phyloP scores from a whole-genome alignment of 2,888 invertebrate genomes.

The Caenorhabditis uteleia region DNA sequence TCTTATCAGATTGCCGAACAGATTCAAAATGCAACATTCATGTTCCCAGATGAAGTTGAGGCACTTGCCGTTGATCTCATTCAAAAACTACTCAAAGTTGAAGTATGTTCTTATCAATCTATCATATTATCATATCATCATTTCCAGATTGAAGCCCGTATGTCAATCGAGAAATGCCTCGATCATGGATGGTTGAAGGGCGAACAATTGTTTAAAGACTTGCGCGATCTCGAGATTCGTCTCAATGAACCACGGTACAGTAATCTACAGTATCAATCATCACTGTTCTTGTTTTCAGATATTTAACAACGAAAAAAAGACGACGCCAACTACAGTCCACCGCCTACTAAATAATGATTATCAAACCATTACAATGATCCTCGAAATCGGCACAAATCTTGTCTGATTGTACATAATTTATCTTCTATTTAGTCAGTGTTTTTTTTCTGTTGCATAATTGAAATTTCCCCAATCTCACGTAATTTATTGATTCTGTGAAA shows the following conservation, averaged over 20 bases:
- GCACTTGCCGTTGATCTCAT: conserved; percentile 93
- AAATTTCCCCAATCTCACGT: too few species aligned
- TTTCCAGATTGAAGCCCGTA: conserved; percentile 65
- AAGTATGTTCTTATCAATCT: conserved; percentile 60
- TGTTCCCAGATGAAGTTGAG: conserved; percentile 97
- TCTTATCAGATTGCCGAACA: conserved; percentile 94
- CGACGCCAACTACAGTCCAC: conserved; percentile 46
- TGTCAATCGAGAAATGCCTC: conserved; percentile 66
- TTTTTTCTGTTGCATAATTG: background rate
- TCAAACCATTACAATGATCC: too few species aligned
- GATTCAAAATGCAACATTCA: conserved; percentile 98
- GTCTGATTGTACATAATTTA: background rate
- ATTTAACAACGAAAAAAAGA: conserved; percentile 48
- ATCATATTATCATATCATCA: background rate
- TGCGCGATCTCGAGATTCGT: conserved; percentile 60
- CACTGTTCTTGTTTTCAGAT: conserved; percentile 46
- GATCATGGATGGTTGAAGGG: conserved; percentile 66
- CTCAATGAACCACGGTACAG: conserved; percentile 41
- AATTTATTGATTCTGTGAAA: too few species aligned
- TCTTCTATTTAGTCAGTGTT: background rate
- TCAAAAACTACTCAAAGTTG: conserved; percentile 90
- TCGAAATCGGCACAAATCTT: too few species aligned
- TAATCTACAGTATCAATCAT: background rate
- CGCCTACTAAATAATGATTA: too few species aligned
- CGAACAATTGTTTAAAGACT: conserved; percentile 60